Evolutionary conservation across 1,140 invertebrate genomes (phyloP), one percentile per base, ranked within the genome.

Genomic region (Drosophila miranda): DNA sequence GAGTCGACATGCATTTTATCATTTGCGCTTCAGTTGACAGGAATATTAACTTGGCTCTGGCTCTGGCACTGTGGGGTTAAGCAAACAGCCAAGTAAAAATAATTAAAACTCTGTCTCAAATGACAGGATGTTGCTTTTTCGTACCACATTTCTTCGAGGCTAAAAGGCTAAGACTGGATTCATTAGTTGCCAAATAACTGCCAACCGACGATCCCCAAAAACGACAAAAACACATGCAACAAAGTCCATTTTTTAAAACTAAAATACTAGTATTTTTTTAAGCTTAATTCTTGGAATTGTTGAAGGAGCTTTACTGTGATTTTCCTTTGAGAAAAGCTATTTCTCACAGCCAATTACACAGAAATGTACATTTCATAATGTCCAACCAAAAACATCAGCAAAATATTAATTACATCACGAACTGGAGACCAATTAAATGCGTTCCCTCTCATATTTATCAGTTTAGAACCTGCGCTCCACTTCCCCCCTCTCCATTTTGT

Each of bases 101-200:
- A 86, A 86, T 86, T 86, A 86, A 86, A 87, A 86, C 64, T 78
- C 62, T 69, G 57, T 63, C 69, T 54, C 52, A 21, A 73, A 82
- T 62, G 67, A 61, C 56, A 52, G 55, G 38, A 75, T 64, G 45
- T 67, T 34, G 63, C 23, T 43, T 56, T 68, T 60, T 63, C 62
- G 55, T 55, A 51, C 64, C 19, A 4, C 50, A 48, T 45, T 68
- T 62, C 58, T 49, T 54, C 67, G 55, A 56, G 58, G 48, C 73
- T 75, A 84, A 83, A 75, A 66, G 79, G 79, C 19, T 19, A 19
- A 19, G 75, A 83, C 83, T 84, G 79, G 80, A 83, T 83, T 83
- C 80, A 83, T 83, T 84, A 83, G 80, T 75, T 84, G 61, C 75
- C 34, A 38, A 78, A 79, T 75, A 83, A 78, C 71, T 83, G 80